phyloP scores from a whole-genome alignment of 2,113 vertebrate species.

The Ibidorhyncha struthersii region DNA sequence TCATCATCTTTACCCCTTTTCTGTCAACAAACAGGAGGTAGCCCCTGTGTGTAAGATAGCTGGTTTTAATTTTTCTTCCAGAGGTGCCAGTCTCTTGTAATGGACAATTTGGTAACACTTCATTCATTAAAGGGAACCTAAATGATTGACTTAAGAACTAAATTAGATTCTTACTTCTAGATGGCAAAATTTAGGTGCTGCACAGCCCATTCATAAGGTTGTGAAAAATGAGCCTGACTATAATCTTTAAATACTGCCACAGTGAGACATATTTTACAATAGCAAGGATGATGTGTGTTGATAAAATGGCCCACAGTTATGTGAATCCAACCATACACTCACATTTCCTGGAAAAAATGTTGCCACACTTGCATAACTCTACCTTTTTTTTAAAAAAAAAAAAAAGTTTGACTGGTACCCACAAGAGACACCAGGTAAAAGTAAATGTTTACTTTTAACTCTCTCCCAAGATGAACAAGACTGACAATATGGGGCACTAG shows the following conservation, averaged over 20 bases:
- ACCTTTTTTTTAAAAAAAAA: background rate
- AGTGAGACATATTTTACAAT: background rate
- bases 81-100: background rate
- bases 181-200: background rate
- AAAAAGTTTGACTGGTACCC: background rate
- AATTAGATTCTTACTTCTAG: background rate
- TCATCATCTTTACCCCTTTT: background rate
- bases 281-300: background rate
- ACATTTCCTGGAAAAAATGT: background rate
- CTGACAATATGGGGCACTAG: slow-evolving; percentile 30
- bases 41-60: background rate
- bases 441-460: slow-evolving; percentile 47
- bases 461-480: slow-evolving; percentile 35
- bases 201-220: background rate
- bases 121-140: background rate
- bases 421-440: background rate
- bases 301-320: background rate
- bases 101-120: background rate
- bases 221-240: background rate
- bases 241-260: background rate
- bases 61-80: background rate
- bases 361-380: background rate
- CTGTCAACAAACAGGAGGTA: background rate
- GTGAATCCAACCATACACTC: background rate
- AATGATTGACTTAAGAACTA: background rate